Base-by-base conservation (phyloP, 1,140 invertebrate species). In the Meloidogyne floridensis region DNA sequence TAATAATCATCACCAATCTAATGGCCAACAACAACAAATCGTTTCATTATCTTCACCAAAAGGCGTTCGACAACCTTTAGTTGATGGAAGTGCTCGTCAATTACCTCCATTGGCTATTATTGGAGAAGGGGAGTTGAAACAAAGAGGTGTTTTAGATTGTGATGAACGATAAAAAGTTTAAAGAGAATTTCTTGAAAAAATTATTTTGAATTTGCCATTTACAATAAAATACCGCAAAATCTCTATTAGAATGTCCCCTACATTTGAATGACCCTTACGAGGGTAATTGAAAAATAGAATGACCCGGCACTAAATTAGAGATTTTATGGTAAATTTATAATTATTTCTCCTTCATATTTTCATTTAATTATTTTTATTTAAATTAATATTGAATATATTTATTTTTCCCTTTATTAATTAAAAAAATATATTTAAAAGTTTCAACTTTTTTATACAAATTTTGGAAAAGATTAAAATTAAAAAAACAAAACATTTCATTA, bases 81-180 rank as follows among this genome's bases (percentile, higher is more conserved):
- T 32, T 76, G 59, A 32, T 76, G 75, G 43, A 47, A 51, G 77
- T 47, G 77, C 77, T 6, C 54, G 77, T 18, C 77, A 79, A 69
- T 71, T 79, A 20, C 77, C 77, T 51, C 77, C 77, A 11, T 72
- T 79, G 65, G 65, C 77, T 51, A 79, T 79, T 72, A 69, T 20
- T 71, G 51, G 65, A 11, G 51, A 53, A 9, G n/a, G 32, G 11
- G 15, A 18, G 2, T 54, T 65, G n/a, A 18, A 65, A 65, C 15
- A 65, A 6, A 65, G 59, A 65, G 18, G 11, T 59, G 13, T 5
- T 15, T 3, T 59, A 15, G 11, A 15, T 15, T 59, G 11, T n/a
- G 56, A 59, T 54, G 53, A 54, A 54, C 53, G 53, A 59, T 59
- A 59, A 47, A 47, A 47, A 6, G 0, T 32, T 32, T 32, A 32